Evolutionary conservation across 2,888 invertebrate species (phyloP), one percentile per base, ranked within the genome.

Genomic region (Noctua pronuba): DNA sequence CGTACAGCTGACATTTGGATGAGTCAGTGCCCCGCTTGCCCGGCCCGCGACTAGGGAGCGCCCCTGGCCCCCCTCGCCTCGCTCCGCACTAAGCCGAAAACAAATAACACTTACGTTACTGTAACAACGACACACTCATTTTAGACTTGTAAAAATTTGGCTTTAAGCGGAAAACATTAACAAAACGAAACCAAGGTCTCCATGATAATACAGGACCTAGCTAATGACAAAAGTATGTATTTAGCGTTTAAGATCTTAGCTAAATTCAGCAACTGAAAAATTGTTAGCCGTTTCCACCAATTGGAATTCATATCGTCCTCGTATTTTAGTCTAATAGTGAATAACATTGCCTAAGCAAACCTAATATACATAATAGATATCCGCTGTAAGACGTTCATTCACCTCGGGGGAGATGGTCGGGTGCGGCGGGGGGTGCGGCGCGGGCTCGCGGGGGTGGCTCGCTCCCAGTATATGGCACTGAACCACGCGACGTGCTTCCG

Each of bases 381-480:
- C 90, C 89, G 87, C 79, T 91, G 90, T 90, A 92, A 93, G 92
- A 92, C 93, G 94, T 94, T 94, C 94, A 89, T 94, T 94, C 93
- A 94, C 94, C 94, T 94, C 92, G 84, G 82, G 88, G 91, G 89
- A 89, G 91, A 87, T 88, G 87, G 77, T 73, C 77, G 82, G 86
- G 89, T 78, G 83, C 67, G 21, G 49, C 49, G 21, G 49, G 49
- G 49, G 49, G 49, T 49, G 49, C 80, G 77, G 75, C 31, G 81
- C 46, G 81, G 64, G 55, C 64, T 46, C 73, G 83, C 79, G 75
- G 77, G 79, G 86, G 78, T 70, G 76, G 82, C 73, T 73, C 77
- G 77, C 73, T 76, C 86, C 85, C 77, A 78, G 81, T 84, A 82
- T 86, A 88, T 83, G 82, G 88, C 85, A 82, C 77, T 83, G 80